A percentile compares a stretch with the other conserved stretches of the same genome.
Conservation (phyloP, 2,888 invertebrate species). For the Calameuta pallipes region DNA sequence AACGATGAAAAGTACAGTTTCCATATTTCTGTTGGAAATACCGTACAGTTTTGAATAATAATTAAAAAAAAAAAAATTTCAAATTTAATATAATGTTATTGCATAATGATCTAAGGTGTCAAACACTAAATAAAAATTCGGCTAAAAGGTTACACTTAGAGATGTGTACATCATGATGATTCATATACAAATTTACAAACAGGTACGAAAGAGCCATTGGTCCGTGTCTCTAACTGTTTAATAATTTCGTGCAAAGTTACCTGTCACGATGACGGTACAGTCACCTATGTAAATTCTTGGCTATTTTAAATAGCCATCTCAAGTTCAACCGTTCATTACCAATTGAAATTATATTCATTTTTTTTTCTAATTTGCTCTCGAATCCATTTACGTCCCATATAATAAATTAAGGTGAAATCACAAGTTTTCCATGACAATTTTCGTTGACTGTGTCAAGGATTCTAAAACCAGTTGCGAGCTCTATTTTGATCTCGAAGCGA, state of each 20-base stretch:
- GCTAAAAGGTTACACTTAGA: background rate
- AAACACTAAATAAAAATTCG: background rate
- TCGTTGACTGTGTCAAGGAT: background rate
- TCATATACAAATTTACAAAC: background rate
- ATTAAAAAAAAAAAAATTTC: background rate
- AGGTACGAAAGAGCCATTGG: background rate
- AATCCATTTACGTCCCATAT: background rate
- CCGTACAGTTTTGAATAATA: background rate
- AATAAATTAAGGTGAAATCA: background rate
- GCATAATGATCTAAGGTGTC: background rate
- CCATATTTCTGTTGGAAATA: background rate
- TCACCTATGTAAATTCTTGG: slow-evolving; percentile 14
- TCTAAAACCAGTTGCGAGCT: background rate
- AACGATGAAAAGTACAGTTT: background rate
- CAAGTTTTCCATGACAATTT: background rate
- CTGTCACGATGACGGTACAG: slow-evolving; percentile 2
- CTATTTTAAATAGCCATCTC: slow-evolving; percentile 11
- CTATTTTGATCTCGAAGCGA: background rate
- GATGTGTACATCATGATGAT: background rate
- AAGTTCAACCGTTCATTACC: slow-evolving; percentile 14
- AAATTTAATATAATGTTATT: background rate
- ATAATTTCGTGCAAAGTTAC: background rate
- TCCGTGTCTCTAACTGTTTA: background rate
- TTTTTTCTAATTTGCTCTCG: background rate
- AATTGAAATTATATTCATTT: background rate